Base-by-base conservation (phyloP, 2,113 vertebrate genomes). In the Polypterus senegalus region DNA sequence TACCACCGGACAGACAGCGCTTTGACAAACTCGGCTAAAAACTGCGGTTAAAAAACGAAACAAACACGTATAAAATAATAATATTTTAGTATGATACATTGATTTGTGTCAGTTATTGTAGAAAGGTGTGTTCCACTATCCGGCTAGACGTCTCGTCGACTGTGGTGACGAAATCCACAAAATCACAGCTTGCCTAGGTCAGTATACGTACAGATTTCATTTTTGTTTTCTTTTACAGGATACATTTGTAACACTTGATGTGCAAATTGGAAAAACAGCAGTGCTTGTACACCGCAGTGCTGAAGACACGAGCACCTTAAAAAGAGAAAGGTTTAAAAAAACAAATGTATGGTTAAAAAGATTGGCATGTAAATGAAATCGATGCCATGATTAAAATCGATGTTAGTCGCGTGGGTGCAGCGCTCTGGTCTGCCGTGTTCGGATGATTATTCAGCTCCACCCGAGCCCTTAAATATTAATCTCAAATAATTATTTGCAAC, bases 181-280 rank as follows among this genome's bases (percentile, higher is more conserved):
- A 66, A 77, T 83, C 84, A 86, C 80, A 82, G 79, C 76, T 80
- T 79, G 80, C 81, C 77, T 76, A 87, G 80, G 86, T 86, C 82
- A 88, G 78, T 79, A 74, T 76, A 72, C 75, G 43, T 55, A 55
- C 43, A 55, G 5, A 58, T 58, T 57, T 83, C 76, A 86, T 91
- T 88, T 80, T 27, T 27, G 27, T 27, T 27, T 27, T 27, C 72
- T 77, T 73, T 71, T 4, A 52, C 51, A 52, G 27, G 27, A 27
- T 27, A 27, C 87, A 79, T 77, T 76, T 55, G 79, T 76, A 81
- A 82, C 72, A 81, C 68, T 59, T 69, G 64, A 54, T 97, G 92
- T 96, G 94, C 93, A 95, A 94, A 85, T 84, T 82, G 79, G 75
- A 89, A 92, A 86, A 93, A 89, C 92, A 95, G 92, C 27, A 27